Base-by-base conservation (phyloP, 2,888 invertebrate genomes). In the Cyclophora albipunctata region DNA sequence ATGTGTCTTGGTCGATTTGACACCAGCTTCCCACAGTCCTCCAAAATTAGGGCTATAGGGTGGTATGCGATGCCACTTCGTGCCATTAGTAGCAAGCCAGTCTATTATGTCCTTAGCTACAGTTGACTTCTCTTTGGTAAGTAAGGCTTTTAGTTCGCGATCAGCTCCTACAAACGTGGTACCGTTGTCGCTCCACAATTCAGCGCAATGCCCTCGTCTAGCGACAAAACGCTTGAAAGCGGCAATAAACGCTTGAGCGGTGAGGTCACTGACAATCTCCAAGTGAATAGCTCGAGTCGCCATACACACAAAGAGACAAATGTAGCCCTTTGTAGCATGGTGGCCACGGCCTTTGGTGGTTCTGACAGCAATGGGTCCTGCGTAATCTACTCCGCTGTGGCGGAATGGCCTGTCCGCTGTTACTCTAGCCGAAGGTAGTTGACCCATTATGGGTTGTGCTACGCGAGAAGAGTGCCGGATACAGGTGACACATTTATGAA, bases 231-330 rank as follows among this genome's bases (percentile, higher is more conserved):
- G 45, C 5, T 46, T 55, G 35, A 61, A 67, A 0, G 60, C 65
- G 3, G 61, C 59, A 3, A 66, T 20, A 20, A 20, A 20, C 20
- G 20, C 20, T 20, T 20, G 20, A 20, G 20, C 50, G 0, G 66
- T 60, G 2, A 72, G 52, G 6, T 66, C 66, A 0, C 58, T 57
- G 0, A 72, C 69, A 2, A 59, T 49, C 47, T 74, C 73, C 0
- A 73, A 42, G 47, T 71, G 70, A 4, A 68, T 50, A 0, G 67
- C 70, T 20, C 20, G 20, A 20, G 20, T 20, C 20, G 20, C 20
- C 20, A 20, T 20, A 20, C 20, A 20, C 20, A 20, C 20, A 20
- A 20, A 20, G 20, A 20, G 20, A 20, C 20, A 20, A 20, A 20
- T 20, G 20, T 20, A 59, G 1, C 59, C 59, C 37, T 60, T 58